Percentiles rank a stretch among this genome's conserved stretches.
Conservation (phyloP, 2,797 vertebrate genomes). For the Aselliscus stoliczkanus region DNA sequence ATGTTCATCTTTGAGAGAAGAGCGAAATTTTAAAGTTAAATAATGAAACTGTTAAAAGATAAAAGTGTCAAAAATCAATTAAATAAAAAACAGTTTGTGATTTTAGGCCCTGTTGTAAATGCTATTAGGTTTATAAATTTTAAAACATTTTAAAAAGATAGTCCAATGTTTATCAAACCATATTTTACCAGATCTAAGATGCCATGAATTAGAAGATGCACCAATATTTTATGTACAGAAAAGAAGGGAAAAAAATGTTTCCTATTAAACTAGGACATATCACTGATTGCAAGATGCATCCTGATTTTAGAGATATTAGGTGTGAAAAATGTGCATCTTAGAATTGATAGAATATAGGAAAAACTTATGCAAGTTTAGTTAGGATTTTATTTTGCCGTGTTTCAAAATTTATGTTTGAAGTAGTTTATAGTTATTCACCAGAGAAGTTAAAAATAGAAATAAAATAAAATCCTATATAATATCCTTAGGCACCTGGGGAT, state of each 20-base stretch:
- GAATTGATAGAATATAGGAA: neutral
- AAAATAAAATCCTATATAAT: neutral
- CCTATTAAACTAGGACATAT: neutral
- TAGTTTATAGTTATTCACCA: constrained; percentile 24
- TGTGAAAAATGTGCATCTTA: neutral
- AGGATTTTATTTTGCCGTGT: constrained; percentile 9
- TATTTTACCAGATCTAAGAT: constrained; percentile 22
- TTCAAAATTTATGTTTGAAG: neutral
- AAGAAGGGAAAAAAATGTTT: neutral
- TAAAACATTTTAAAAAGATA: constrained; percentile 11
- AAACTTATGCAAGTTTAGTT: neutral
- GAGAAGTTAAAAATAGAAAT: neutral
- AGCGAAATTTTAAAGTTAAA: constrained; percentile 14
- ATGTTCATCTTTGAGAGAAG: neutral
- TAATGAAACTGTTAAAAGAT: neutral
- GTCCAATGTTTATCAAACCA: neutral
- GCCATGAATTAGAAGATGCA: neutral
- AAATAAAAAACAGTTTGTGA: neutral
- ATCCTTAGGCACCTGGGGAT: neutral
- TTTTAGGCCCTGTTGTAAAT: neutral
- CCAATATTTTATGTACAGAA: neutral
- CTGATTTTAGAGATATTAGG: neutral
- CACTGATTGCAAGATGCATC: neutral
- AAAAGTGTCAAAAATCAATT: neutral
- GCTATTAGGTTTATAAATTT: neutral